Evolutionary conservation across 2,888 invertebrate species (phyloP), one percentile per base, ranked within the genome.

Genomic region (Incurvaria masculella): DNA sequence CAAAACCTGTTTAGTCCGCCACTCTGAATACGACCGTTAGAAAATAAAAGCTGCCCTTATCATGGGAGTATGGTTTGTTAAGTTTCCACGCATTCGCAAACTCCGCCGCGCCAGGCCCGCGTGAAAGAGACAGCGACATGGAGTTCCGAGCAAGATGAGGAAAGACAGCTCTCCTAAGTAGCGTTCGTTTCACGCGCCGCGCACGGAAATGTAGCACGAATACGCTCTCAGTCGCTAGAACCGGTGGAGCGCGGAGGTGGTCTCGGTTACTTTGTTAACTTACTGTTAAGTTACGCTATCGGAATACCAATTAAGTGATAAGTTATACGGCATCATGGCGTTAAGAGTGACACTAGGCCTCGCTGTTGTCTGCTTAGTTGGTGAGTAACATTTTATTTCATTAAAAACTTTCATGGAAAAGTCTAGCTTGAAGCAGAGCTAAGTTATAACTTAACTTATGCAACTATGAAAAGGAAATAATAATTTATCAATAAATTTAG

Each of bases 151-250:
- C 45, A 39, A 51, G 65, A 52, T 59, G 38, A 61, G 72, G 55
- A 47, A 65, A 63, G 76, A 69, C 48, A 53, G 60, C 53, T 54
- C 56, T 62, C 56, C 57, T 62, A 59, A 58, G 61, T 65, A 69
- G 69, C 76, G 76, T 76, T 75, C 76, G 75, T 69, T 75, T 67
- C 58, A 64, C 59, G 57, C 60, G 60, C 58, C 64, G 63, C 65
- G 66, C 72, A 70, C 72, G 71, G 69, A 67, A 64, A 64, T 68
- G 65, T 63, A 65, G 68, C 72, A 68, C 71, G 18, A 23, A 73
- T 71, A 70, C 58, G 65, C 68, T 66, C 65, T 67, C 76, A 76
- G 74, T 76, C 67, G 64, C 65, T 60, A 59, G 65, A 64, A 72
- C 66, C 67, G 65, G 70, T 63, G 68, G 68, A 57, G 64, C 65